Percentiles rank a stretch among this genome's conserved stretches.
Evolutionary conservation across 2,797 vertebrate genomes (phyloP).

Genomic region (Danionella dracula): DNA sequence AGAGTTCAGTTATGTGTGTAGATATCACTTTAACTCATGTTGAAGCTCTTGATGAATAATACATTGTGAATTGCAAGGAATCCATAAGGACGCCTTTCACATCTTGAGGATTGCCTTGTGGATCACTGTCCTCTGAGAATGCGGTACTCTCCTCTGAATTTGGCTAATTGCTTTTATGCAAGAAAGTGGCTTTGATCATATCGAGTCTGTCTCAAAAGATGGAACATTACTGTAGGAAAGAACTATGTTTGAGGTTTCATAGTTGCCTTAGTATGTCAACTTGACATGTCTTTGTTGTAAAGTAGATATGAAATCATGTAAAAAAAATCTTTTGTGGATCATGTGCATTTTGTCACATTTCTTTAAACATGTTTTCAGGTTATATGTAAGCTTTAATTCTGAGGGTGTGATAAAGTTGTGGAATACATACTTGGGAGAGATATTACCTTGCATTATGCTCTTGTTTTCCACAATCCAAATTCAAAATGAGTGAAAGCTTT

Average conservation of each 20-base stretch:
- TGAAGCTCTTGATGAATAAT: neutral
- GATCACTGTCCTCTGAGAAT: neutral
- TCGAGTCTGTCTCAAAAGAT: neutral
- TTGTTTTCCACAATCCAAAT: too few relatives aligned
- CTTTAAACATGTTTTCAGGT: neutral
- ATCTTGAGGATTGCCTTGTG: too few relatives aligned
- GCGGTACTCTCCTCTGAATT: neutral
- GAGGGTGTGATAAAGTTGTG: neutral
- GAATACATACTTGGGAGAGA: too few relatives aligned
- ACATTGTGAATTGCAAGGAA: neutral
- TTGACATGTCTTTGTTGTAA: neutral
- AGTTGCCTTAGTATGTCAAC: neutral
- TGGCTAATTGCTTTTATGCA: conserved; percentile 11
- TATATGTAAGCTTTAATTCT: too few relatives aligned
- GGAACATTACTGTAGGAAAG: neutral
- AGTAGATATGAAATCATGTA: neutral
- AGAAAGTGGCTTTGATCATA: conserved; percentile 21
- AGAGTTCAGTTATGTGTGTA: neutral
- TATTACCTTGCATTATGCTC: too few relatives aligned
- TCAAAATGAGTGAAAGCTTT: neutral
- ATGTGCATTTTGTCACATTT: neutral
- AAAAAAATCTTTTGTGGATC: neutral
- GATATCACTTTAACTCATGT: neutral
- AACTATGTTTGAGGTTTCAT: conserved; percentile 3
- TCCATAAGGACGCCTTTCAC: neutral